These are phyloP conservation scores for Aspidoscelis tigris DNA, from an alignment of 2,113 vertebrate genomes.

Conservation along the genomic window DNA sequence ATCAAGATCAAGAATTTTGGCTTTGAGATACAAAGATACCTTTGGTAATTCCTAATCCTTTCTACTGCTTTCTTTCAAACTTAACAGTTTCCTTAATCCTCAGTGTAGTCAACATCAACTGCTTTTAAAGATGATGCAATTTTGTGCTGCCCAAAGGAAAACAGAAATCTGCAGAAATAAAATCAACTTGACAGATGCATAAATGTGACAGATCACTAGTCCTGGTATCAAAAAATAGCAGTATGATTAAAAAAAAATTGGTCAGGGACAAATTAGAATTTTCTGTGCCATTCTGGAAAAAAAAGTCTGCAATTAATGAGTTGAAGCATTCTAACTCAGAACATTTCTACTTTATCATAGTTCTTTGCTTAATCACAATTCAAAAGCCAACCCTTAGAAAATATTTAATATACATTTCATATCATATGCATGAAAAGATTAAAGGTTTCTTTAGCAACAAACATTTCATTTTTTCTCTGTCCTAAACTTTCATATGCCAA, in stretches of 20 bases:
- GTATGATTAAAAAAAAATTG: slow-evolving; percentile 40
- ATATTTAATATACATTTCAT: background rate
- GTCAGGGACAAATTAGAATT: background rate
- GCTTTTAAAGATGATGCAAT: slow-evolving; percentile 54
- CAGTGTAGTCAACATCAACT: slow-evolving; percentile 24
- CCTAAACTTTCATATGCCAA: slow-evolving; percentile 8
- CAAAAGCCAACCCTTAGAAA: slow-evolving; percentile 13
- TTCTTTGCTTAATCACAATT: background rate
- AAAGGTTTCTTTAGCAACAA: slow-evolving; percentile 35
- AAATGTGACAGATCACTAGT: slow-evolving; percentile 63
- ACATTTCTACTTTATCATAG: slow-evolving; percentile 39
- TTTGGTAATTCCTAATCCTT: background rate
- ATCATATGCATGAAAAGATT: slow-evolving; percentile 28
- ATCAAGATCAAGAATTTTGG: background rate
- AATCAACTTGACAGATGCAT: slow-evolving; percentile 60
- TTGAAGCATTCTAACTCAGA: slow-evolving; percentile 36
- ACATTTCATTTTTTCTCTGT: slow-evolving; percentile 10
- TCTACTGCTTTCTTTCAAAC: no score
- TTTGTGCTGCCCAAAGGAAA: slow-evolving; percentile 76
- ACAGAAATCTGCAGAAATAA: slow-evolving; percentile 70
- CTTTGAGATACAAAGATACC: background rate
- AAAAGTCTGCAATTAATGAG: slow-evolving; percentile 27
- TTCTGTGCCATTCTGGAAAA: background rate
- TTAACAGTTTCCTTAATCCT: background rate
- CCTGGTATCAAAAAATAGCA: slow-evolving; percentile 47